These are phyloP conservation scores for Anagrus nilaparvatae DNA, from an alignment of 1,140 invertebrate species.

Conservation along the genomic window DNA sequence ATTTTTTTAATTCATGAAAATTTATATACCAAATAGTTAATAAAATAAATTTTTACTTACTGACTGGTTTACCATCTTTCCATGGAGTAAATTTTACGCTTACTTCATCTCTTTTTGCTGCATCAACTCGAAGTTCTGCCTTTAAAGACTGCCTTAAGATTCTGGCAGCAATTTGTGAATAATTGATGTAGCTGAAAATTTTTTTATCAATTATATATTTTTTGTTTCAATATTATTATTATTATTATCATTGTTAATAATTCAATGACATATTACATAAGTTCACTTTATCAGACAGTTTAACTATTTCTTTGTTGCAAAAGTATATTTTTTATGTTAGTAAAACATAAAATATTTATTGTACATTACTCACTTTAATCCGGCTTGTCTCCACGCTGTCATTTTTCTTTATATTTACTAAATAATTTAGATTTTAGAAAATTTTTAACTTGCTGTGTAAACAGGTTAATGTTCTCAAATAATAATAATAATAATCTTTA, in stretches of 20 bases:
- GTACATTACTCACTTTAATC: constrained; percentile 48
- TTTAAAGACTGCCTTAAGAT: constrained; percentile 70
- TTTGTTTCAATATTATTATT: constrained; percentile 6
- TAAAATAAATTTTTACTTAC: constrained; percentile 49
- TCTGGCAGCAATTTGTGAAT: constrained; percentile 79
- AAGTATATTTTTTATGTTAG: constrained; percentile 7
- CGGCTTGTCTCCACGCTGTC: constrained; percentile 53
- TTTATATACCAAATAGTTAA: constrained; percentile 7
- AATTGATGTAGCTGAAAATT: constrained; percentile 78
- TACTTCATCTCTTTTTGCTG: constrained; percentile 62
- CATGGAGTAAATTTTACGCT: constrained; percentile 73
- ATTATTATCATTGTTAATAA: constrained; percentile 13
- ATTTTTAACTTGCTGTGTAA: too few species aligned
- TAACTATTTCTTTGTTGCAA: not conserved
- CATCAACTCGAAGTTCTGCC: constrained; percentile 58
- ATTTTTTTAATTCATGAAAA: too few species aligned
- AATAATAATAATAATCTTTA: too few species aligned
- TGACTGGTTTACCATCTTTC: constrained; percentile 73
- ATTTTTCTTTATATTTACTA: constrained; percentile 44
- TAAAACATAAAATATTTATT: constrained; percentile 25
- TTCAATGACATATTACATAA: constrained; percentile 4
- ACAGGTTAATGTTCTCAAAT: too few species aligned
- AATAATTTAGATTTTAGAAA: too few species aligned
- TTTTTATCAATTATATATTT: constrained; percentile 5
- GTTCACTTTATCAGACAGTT: constrained; percentile 1